These are phyloP conservation scores for Struthidea cinerea DNA, from an alignment of 2,113 vertebrate genomes.

Conservation along the genomic window DNA sequence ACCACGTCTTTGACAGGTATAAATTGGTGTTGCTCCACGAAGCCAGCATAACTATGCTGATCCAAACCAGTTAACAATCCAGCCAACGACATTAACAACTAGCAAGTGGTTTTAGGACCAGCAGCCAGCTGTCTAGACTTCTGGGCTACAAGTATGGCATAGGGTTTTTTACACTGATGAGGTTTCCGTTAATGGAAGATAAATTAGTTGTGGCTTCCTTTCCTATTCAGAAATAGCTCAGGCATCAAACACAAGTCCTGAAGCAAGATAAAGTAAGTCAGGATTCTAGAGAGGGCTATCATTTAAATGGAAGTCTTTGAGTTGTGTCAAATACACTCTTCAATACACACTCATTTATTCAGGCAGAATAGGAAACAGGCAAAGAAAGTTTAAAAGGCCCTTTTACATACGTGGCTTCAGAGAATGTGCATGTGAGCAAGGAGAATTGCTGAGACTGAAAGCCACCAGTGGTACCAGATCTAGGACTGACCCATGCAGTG, in stretches of 20 bases:
- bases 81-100: not conserved
- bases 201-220: not conserved
- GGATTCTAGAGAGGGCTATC: not conserved
- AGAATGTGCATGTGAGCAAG: not conserved
- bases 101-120: not conserved
- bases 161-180: not conserved
- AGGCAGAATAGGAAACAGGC: not conserved
- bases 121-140: conserved; percentile 24
- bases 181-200: conserved; percentile 1
- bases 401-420: not conserved
- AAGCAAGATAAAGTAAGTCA: not conserved
- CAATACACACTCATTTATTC: not conserved
- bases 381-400: not conserved
- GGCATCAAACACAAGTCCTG: not conserved
- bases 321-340: not conserved
- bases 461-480: not conserved
- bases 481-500: not conserved
- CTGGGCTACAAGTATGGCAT: not conserved
- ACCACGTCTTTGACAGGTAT: not conserved
- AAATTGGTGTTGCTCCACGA: not conserved
- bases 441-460: not conserved
- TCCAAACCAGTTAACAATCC: not conserved
- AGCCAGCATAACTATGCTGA: not conserved
- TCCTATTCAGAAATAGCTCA: not conserved
- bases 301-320: not conserved